Conservation (phyloP, 2,113 vertebrate species). For the Sinocyclocheilus anshuiensis region DNA sequence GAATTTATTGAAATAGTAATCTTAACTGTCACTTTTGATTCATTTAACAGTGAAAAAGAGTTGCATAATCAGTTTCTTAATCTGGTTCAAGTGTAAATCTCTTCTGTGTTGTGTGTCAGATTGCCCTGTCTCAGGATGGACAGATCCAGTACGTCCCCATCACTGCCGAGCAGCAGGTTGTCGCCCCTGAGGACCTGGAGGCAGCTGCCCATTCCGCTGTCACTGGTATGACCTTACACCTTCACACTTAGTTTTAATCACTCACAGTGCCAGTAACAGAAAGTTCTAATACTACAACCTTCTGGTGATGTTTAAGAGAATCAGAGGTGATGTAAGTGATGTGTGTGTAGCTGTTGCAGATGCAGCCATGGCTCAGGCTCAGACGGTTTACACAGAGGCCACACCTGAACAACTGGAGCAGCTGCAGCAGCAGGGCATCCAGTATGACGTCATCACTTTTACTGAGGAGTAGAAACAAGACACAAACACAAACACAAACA, state of each 20-base stretch:
- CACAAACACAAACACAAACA: not conserved
- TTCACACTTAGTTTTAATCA: not conserved
- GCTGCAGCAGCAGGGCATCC: conserved; percentile 89
- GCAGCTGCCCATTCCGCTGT: conserved; percentile 88
- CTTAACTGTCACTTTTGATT: not conserved
- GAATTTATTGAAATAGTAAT: not conserved
- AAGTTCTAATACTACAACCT: not conserved
- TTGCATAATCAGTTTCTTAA: no score
- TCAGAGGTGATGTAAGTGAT: not conserved
- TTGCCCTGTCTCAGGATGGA: conserved; percentile 76
- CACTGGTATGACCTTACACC: conserved; percentile 76
- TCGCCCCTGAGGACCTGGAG: conserved; percentile 88
- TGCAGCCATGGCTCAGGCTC: conserved; percentile 85
- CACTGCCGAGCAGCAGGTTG: conserved; percentile 84
- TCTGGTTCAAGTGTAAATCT: not conserved
- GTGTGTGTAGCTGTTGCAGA: conserved; percentile 83
- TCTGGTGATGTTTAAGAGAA: not conserved
- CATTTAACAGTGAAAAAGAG: not conserved
- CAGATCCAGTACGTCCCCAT: conserved; percentile 95
- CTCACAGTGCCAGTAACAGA: not conserved
- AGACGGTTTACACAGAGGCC: conserved; percentile 84
- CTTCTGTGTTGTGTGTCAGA: conserved; percentile 62
- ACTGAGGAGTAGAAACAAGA: conserved; percentile 71
- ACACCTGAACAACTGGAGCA: conserved; percentile 87
- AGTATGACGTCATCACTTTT: conserved; percentile 93